A percentile compares a stretch with the other conserved stretches of the same genome.
Evolutionary conservation across 1,140 invertebrate species (phyloP).

Genomic region (Brachionus rubens): DNA sequence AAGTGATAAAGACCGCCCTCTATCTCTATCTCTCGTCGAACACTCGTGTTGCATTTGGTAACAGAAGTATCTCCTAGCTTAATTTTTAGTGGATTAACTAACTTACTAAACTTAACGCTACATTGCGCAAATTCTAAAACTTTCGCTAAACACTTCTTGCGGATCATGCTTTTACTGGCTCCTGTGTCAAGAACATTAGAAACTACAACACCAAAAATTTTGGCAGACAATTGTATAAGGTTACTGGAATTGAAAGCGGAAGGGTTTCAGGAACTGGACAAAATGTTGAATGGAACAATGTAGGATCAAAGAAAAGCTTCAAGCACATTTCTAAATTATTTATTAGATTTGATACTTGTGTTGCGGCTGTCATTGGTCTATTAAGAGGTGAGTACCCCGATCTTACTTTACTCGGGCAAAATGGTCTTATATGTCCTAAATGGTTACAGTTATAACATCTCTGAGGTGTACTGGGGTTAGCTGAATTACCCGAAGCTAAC

Average conservation of each 20-base stretch:
- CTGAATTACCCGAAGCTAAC: too few relatives aligned
- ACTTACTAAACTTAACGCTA: neutral
- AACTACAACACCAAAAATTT: neutral
- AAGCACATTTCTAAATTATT: slow-evolving; percentile 1
- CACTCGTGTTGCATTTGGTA: too few relatives aligned
- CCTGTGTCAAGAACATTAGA: slow-evolving; percentile 20
- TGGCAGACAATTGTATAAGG: neutral
- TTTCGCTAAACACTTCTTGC: too few relatives aligned
- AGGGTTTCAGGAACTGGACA: neutral
- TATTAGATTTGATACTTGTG: neutral
- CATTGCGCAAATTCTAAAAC: neutral
- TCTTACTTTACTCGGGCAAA: neutral
- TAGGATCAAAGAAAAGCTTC: slow-evolving; percentile 2
- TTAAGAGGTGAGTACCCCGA: neutral
- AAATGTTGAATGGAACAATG: neutral
- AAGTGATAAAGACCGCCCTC: too few relatives aligned
- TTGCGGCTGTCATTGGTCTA: neutral
- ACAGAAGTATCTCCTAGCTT: neutral
- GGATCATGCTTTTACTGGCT: too few relatives aligned
- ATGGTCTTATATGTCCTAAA: neutral
- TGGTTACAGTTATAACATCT: neutral
- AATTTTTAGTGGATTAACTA: neutral
- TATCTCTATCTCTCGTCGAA: neutral
- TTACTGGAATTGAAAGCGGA: neutral
- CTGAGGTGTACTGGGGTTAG: neutral